Base-by-base conservation (phyloP, 2,113 vertebrate genomes). In the Myiozetetes cayanensis region DNA sequence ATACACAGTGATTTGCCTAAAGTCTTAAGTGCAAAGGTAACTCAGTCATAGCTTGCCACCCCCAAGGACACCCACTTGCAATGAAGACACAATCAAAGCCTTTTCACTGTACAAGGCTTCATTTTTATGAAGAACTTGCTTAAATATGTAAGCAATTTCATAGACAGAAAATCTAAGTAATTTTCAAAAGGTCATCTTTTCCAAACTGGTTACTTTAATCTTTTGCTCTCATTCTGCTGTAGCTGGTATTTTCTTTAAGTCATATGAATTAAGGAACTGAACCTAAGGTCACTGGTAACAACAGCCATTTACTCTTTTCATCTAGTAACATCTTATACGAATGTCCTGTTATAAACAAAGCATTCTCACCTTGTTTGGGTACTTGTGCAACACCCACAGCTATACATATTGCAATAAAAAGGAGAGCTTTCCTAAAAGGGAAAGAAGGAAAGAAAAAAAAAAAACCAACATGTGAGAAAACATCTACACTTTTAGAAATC, bases 391-490 rank as follows among this genome's bases (percentile, higher is more conserved):
- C 96, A 95, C 98, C 96, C 90, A 97, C 98, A 96, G 98, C 97
- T 96, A 98, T 92, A 96, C 99, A 99, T 99, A 98, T 96, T 98
- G 98, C 97, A 97, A 99, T 97, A 96, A 98, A 98, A 96, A 99
- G 97, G 95, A 99, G 89, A 95, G 97, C 97, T 98, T 98, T 99
- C 99, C 99, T 99, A 65, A n/a, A 97, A 83, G 35, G 46, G 61
- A 95, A 88, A 82, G 37, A 79, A 87, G 85, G 33, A 78, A 52
- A 52, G 49, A 52, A 27, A 52, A 50, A 46, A 47, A 46, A 79
- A 87, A 20, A 80, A 37, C 37, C 9, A 80, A 89, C 20, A 47
- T 9, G 23, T 96, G 68, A 93, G 70, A 41, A 76, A 87, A 92
- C 31, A 23, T 61, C 61, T 39, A n/a, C 24, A 31, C 70, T 71